Evolutionary conservation across 2,797 vertebrate genomes (phyloP).

Genomic region (Acanthornis magna): DNA sequence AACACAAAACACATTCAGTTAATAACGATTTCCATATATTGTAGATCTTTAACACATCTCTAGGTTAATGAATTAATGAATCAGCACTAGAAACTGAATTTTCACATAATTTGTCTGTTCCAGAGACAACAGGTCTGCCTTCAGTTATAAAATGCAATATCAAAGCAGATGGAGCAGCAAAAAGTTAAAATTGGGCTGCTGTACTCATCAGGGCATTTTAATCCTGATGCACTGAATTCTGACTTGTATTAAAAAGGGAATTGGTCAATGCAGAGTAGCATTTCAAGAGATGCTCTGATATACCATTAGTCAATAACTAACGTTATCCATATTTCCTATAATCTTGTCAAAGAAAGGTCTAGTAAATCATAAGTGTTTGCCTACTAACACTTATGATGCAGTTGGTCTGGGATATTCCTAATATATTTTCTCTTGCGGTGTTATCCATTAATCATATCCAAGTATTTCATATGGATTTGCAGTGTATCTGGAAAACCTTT

Average conservation of each 20-base stretch:
- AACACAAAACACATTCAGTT: not conserved
- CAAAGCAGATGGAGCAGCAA: not conserved
- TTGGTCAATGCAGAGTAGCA: not conserved
- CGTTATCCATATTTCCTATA: not conserved
- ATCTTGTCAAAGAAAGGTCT: not conserved
- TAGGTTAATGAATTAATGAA: not conserved
- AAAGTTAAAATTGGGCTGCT: not conserved
- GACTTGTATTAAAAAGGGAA: not conserved
- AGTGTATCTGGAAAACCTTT: not conserved
- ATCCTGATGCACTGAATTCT: not conserved
- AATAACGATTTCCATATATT: not conserved
- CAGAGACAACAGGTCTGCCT: not conserved
- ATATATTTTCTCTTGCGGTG: not conserved
- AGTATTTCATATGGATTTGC: conserved; percentile 14
- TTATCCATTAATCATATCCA: not conserved
- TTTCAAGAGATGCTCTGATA: not conserved
- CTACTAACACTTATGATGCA: not conserved
- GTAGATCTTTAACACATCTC: not conserved
- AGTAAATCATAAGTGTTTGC: not conserved
- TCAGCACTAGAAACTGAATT: not conserved
- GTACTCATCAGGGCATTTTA: not conserved
- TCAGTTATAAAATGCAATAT: not conserved
- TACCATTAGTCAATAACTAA: not conserved
- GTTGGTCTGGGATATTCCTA: not conserved
- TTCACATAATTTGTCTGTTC: not conserved